These are phyloP conservation scores for Lepus europaeus DNA, from an alignment of 2,113 vertebrate genomes.

Conservation along the genomic window DNA sequence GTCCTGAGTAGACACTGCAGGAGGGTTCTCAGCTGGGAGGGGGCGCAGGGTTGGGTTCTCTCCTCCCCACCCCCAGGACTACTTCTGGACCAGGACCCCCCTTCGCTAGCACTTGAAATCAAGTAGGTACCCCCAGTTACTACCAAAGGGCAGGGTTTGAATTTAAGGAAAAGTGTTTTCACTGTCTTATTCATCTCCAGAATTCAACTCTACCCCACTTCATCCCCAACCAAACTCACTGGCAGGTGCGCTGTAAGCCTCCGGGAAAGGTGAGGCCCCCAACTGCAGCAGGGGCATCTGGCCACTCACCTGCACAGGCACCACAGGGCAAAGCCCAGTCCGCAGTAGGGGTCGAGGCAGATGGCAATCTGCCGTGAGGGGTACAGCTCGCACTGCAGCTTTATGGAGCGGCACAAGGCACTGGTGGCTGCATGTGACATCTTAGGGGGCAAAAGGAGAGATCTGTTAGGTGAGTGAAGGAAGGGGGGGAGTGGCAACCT, in stretches of 20 bases:
- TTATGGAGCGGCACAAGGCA: constrained; percentile 98
- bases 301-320: constrained; percentile 95
- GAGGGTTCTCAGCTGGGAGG: not conserved
- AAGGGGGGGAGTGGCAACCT: not conserved
- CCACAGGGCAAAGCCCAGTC: constrained; percentile 98
- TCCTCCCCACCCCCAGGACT: not conserved
- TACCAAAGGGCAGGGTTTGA: not conserved
- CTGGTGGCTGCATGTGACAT: constrained; percentile 98
- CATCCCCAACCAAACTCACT: not conserved
- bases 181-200: not conserved
- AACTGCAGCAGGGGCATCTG: too few relatives aligned
- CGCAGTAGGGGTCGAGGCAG: constrained; percentile 98
- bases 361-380: constrained; percentile 97
- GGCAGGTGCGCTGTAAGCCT: not conserved
- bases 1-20: constrained; percentile 92
- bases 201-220: not conserved
- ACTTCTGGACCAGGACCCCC: not conserved
- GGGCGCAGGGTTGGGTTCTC: not conserved
- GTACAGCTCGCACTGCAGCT: constrained; percentile 98
- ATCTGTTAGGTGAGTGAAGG: not conserved
- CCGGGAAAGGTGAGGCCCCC: too few relatives aligned
- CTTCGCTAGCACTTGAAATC: not conserved
- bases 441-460: constrained; percentile 82
- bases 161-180: not conserved
- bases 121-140: not conserved